Evolutionary conservation across 2,113 vertebrate species (phyloP).

Genomic region (Gobiocypris rarus): DNA sequence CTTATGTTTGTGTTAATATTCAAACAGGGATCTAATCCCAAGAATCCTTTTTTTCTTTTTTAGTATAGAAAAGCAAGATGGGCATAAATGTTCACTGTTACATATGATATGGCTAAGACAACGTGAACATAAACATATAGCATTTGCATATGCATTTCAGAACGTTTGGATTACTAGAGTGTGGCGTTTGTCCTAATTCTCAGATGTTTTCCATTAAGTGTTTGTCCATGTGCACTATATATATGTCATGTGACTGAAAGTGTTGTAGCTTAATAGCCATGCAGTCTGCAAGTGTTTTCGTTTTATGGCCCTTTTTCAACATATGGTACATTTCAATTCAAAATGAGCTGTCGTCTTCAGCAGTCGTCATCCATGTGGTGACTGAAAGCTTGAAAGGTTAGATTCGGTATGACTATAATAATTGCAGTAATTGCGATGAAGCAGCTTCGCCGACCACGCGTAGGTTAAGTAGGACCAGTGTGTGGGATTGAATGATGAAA

Average conservation of each 20-base stretch:
- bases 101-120: neutral
- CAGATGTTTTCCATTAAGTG: neutral
- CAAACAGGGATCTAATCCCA: neutral
- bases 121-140: neutral
- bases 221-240: neutral
- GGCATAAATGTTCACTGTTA: neutral
- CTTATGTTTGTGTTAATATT: neutral
- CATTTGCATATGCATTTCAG: neutral
- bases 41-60: neutral
- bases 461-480: slow-evolving; percentile 44
- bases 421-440: slow-evolving; percentile 54
- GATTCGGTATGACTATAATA: slow-evolving; percentile 48
- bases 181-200: neutral
- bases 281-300: neutral
- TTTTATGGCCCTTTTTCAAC: neutral
- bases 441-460: slow-evolving; percentile 24
- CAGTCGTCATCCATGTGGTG: neutral
- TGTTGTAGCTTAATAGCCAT: neutral
- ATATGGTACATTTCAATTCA: neutral
- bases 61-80: neutral
- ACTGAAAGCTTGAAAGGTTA: slow-evolving; percentile 15
- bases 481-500: slow-evolving; percentile 49
- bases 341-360: neutral
- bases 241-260: neutral
- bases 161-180: neutral